Conservation (phyloP, 2,797 vertebrate species). For the Pseudochirops corinnae region DNA sequence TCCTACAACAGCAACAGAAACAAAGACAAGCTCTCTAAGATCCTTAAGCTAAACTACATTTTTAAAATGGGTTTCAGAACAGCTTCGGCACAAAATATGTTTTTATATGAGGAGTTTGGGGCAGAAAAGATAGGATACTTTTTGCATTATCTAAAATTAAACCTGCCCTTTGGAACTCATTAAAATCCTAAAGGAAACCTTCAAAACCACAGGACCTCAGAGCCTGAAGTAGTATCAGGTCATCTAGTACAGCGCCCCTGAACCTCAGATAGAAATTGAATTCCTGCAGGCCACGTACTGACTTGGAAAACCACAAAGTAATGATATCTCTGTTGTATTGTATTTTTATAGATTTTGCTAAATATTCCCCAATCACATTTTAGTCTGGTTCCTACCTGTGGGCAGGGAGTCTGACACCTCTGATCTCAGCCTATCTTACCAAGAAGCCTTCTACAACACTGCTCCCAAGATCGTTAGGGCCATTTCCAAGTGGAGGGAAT, state of each 20-base stretch:
- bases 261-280: not conserved
- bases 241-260: not conserved
- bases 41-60: conserved; percentile 12
- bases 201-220: not conserved
- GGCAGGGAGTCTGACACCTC: not conserved
- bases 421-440: not conserved
- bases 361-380: not conserved
- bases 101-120: not conserved
- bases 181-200: not conserved
- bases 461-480: not conserved
- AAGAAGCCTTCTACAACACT: not conserved
- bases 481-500: not conserved
- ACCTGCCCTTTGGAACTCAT: not conserved
- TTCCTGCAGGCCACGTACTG: not conserved
- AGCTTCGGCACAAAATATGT: conserved; percentile 36
- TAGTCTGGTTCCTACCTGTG: not conserved
- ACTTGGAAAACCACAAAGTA: not conserved
- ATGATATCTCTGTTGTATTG: not conserved
- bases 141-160: conserved; percentile 10
- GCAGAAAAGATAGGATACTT: conserved; percentile 4
- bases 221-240: not conserved
- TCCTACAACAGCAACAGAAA: conserved; percentile 9
- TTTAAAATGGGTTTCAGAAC: conserved; percentile 15
- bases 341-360: not conserved
- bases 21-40: conserved; percentile 48